These are phyloP conservation scores for Byasa hedistus DNA, from an alignment of 2,888 invertebrate species.

Conservation along the genomic window DNA sequence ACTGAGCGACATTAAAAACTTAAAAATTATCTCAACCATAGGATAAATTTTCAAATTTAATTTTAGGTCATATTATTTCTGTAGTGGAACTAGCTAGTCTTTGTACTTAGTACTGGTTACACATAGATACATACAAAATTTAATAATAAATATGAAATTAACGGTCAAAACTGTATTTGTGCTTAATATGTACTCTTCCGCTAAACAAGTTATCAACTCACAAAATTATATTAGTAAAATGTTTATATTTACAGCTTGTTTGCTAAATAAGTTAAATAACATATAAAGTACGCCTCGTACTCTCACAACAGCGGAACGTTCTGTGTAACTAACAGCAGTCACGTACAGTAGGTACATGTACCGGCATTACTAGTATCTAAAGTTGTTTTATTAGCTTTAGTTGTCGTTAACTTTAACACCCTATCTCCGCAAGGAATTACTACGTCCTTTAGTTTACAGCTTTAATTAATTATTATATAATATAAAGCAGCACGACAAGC, in stretches of 20 bases:
- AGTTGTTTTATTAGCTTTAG: slow-evolving; percentile 5
- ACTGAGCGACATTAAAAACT: too few relatives aligned
- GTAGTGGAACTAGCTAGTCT: too few relatives aligned
- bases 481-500: neutral
- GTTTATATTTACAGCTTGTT: neutral
- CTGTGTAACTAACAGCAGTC: neutral
- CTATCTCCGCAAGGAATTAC: neutral
- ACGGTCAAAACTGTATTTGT: too few relatives aligned
- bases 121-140: too few relatives aligned
- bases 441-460: neutral
- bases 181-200: too few relatives aligned
- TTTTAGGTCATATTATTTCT: too few relatives aligned
- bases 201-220: neutral
- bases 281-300: neutral
- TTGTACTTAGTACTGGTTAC: too few relatives aligned
- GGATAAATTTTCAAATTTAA: too few relatives aligned
- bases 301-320: slow-evolving; percentile 1
- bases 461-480: too few relatives aligned
- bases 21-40: too few relatives aligned
- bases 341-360: neutral
- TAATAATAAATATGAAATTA: too few relatives aligned
- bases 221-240: neutral
- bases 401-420: slow-evolving; percentile 2
- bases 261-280: slow-evolving; percentile 1
- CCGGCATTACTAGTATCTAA: slow-evolving; percentile 6